Evolutionary conservation across 2,888 invertebrate species (phyloP), one percentile per base, ranked within the genome.

Genomic region (Melipona bicolor): DNA sequence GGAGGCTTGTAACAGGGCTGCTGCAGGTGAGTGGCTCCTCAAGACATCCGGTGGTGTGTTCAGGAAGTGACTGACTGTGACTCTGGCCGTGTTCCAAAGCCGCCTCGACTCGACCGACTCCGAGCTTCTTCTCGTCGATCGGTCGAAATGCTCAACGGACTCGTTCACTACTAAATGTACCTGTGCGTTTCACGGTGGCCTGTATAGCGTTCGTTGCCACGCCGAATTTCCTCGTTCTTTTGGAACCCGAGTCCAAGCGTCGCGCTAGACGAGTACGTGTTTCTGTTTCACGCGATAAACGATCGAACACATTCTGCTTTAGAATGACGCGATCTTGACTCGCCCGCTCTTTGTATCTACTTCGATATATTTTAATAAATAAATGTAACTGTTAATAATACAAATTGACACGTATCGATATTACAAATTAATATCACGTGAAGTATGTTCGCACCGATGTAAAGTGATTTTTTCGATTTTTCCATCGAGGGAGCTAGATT

Each of bases 1-100:
- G 86, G 90, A 90, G 81, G 81, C 87, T 78, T 78, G 91, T 85
- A 85, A 89, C 87, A 85, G 91, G 88, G 87, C 91, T 87, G 87
- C 91, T 87, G 76, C 92, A 93, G 93, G 93, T 93, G 93, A 93
- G 93, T 93, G 93, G 90, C 93, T 92, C 91, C 90, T 93, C 89
- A 91, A 91, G 90, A 92, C 74, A 56, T 24, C 92, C 91, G 92
- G 91, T 90, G 91, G 90, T 88, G 91, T 92, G 89, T 87, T 90
- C 92, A 91, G 91, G 85, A 92, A 92, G 89, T 93, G 91, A 92
- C 87, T 93, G 91, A 92, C 87, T 82, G 43, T 43, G 56, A 70
- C 76, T 32, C 32, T 64, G 85, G 88, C 85, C 91, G 92, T 90
- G 91, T 92, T 92, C 92, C 92, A 92, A 91, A 78, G 75, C 86